Conservation (phyloP, 2,888 invertebrate genomes). For the Cenopis cana region DNA sequence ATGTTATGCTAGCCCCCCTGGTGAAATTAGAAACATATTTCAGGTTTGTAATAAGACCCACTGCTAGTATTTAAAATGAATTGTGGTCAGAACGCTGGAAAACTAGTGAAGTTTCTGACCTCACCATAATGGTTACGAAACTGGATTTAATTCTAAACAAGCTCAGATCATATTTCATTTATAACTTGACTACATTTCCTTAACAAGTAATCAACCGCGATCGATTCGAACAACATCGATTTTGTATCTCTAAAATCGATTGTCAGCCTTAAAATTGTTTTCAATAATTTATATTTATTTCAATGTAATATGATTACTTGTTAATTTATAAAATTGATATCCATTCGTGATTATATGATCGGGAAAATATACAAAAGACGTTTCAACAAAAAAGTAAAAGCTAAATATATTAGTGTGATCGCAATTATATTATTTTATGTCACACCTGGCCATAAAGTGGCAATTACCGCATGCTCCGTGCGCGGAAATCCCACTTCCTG, state of each 20-base stretch:
- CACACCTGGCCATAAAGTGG: too few species aligned
- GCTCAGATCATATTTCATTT: conserved; percentile 46
- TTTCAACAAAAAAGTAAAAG: background rate
- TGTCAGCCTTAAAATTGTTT: conserved; percentile 42
- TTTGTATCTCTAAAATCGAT: conserved; percentile 41
- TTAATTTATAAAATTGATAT: conserved; percentile 43
- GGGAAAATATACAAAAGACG: background rate
- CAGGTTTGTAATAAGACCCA: background rate
- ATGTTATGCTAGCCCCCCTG: too few species aligned
- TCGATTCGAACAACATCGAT: conserved; percentile 32
- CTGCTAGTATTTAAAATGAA: conserved; percentile 15
- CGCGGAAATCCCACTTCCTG: too few species aligned
- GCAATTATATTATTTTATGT: background rate
- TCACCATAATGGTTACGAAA: background rate
- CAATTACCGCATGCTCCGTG: too few species aligned
- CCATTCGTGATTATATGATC: conserved; percentile 43
- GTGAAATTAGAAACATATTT: too few species aligned
- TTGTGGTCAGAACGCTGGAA: background rate
- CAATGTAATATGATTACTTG: conserved; percentile 40
- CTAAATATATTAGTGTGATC: too few species aligned
- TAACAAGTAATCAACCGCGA: conserved; percentile 47
- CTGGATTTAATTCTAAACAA: conserved; percentile 46
- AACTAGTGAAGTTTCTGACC: conserved; percentile 4
- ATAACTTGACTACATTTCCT: conserved; percentile 44
- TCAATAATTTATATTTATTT: conserved; percentile 32